phyloP scores from a whole-genome alignment of 2,113 vertebrate genomes.

The Arenaria interpres region DNA sequence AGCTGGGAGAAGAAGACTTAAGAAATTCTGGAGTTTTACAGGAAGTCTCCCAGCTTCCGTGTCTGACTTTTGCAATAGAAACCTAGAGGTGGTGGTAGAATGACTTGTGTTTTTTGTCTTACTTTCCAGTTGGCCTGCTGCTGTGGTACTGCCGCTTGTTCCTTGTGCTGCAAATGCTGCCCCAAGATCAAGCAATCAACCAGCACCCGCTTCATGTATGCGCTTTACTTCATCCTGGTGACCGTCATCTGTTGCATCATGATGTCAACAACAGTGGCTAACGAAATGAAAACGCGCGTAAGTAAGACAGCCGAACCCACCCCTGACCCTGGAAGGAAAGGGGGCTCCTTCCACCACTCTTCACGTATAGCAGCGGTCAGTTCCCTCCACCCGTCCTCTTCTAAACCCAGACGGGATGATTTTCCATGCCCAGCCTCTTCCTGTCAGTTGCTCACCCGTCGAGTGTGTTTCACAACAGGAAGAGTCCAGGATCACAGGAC shows the following conservation, averaged over 20 bases:
- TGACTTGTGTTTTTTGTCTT: conserved; percentile 6
- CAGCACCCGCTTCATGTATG: conserved; percentile 93
- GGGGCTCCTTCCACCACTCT: background rate
- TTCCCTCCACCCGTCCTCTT: background rate
- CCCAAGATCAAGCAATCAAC: conserved; percentile 96
- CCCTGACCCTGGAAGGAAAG: background rate
- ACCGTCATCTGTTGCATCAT: conserved; percentile 89
- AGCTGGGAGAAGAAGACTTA: background rate
- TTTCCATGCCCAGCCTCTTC: background rate
- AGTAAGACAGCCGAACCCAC: conserved; percentile 64
- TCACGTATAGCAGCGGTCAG: rapidly evolving
- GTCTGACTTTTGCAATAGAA: background rate
- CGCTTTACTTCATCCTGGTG: conserved; percentile 91
- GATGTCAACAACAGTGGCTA: conserved; percentile 91
- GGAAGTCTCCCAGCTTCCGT: background rate
- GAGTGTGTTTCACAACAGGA: background rate
- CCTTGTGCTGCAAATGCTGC: conserved; percentile 91
- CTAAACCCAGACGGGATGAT: background rate
- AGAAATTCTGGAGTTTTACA: background rate
- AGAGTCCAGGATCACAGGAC: background rate
- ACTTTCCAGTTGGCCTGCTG: conserved; percentile 91
- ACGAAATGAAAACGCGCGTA: conserved; percentile 76
- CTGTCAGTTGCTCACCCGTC: background rate
- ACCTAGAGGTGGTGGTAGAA: background rate
- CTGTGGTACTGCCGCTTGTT: conserved; percentile 88